phyloP scores from a whole-genome alignment of 2,888 invertebrate species.

The Frankliniella intonsa region DNA sequence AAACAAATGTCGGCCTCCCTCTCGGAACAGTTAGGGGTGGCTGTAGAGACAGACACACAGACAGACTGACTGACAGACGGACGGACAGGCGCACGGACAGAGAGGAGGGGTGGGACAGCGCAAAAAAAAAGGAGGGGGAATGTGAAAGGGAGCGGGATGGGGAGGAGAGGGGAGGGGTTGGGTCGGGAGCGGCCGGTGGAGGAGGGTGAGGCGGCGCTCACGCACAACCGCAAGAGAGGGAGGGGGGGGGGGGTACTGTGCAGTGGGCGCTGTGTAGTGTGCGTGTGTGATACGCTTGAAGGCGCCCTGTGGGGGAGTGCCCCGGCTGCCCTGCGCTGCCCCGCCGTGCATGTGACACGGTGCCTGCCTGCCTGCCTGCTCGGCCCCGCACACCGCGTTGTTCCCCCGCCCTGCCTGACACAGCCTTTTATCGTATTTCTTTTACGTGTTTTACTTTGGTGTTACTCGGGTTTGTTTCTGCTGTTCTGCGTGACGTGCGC shows the following conservation, averaged over 20 bases:
- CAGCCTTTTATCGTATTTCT: background rate
- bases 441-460: background rate
- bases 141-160: constrained; percentile 30
- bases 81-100: constrained; percentile 14
- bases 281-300: too few relatives aligned
- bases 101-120: constrained; percentile 27
- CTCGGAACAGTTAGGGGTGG: background rate
- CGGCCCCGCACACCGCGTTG: constrained; percentile 37
- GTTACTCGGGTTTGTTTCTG: background rate
- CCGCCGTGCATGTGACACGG: constrained; percentile 32
- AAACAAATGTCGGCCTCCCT: too few relatives aligned
- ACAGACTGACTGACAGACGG: constrained; percentile 30
- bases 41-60: constrained; percentile 28
- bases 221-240: constrained; percentile 30
- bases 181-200: constrained; percentile 17
- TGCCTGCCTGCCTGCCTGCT: constrained; percentile 26
- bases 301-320: background rate
- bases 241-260: too few relatives aligned
- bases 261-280: too few relatives aligned
- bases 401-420: background rate
- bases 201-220: constrained; percentile 25
- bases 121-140: background rate
- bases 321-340: constrained; percentile 32
- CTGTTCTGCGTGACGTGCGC: too few relatives aligned
- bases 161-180: constrained; percentile 18